phyloP scores from a whole-genome alignment of 1,140 invertebrate genomes.

The Daktulosphaira vitifoliae region DNA sequence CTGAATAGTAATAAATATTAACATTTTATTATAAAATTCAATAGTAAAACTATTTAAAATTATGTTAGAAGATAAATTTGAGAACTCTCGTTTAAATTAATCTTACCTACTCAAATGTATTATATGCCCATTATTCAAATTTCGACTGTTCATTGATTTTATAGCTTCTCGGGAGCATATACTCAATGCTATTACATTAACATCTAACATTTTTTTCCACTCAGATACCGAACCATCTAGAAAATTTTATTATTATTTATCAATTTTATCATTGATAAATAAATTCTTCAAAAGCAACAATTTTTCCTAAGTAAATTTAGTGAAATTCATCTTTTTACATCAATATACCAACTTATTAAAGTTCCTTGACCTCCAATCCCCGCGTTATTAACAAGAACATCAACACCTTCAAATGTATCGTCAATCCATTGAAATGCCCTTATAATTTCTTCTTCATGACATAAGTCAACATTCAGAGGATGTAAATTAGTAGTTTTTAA shows the following conservation, averaged over 20 bases:
- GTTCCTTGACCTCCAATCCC: constrained; percentile 41
- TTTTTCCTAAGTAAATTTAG: neutral
- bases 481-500: constrained; percentile 36
- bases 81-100: too few relatives aligned
- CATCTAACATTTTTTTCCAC: constrained; percentile 51
- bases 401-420: constrained; percentile 52
- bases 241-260: neutral
- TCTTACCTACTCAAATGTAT: constrained; percentile 48
- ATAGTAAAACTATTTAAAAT: too few relatives aligned
- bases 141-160: constrained; percentile 55
- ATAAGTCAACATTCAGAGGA: constrained; percentile 54
- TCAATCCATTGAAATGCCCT: constrained; percentile 56
- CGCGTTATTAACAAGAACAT: constrained; percentile 67
- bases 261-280: neutral
- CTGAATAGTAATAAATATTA: too few relatives aligned
- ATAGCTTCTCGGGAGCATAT: constrained; percentile 57
- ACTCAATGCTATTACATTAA: constrained; percentile 58
- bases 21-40: too few relatives aligned
- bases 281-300: neutral
- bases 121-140: constrained; percentile 51
- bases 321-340: too few relatives aligned
- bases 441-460: constrained; percentile 55
- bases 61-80: too few relatives aligned
- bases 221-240: constrained; percentile 44
- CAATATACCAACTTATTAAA: constrained; percentile 37